Evolutionary conservation across 2,797 vertebrate species (phyloP).

Genomic region (Gambusia yucatana): DNA sequence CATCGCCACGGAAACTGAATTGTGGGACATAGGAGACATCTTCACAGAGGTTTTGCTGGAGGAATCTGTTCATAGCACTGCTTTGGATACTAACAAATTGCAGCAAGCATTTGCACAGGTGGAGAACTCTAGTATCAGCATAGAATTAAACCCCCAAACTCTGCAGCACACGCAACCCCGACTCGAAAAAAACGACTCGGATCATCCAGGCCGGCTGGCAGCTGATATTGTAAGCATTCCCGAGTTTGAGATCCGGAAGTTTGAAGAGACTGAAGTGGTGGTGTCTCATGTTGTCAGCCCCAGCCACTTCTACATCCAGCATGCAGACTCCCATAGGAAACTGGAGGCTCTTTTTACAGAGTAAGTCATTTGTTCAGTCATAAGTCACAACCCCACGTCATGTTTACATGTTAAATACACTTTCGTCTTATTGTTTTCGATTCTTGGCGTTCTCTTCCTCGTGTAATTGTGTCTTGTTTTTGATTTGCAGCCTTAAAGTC

Average conservation of each 20-base stretch:
- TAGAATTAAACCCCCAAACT: slow-evolving; percentile 4
- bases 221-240: slow-evolving; percentile 53
- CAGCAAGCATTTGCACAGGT: not conserved
- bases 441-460: slow-evolving; percentile 32
- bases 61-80: not conserved
- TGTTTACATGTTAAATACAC: slow-evolving; percentile 47
- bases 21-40: slow-evolving; percentile 80
- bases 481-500: slow-evolving; percentile 59
- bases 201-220: not conserved
- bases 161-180: slow-evolving; percentile 10
- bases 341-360: slow-evolving; percentile 61
- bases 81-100: slow-evolving; percentile 10
- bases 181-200: not conserved
- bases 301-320: slow-evolving; percentile 78
- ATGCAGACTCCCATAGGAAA: slow-evolving; percentile 50
- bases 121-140: slow-evolving; percentile 13
- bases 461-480: slow-evolving; percentile 24
- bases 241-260: slow-evolving; percentile 70
- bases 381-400: slow-evolving; percentile 21
- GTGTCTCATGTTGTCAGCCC: slow-evolving; percentile 76
- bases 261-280: slow-evolving; percentile 77
- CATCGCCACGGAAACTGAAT: slow-evolving; percentile 76
- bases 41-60: slow-evolving; percentile 35
- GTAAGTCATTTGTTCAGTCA: slow-evolving; percentile 51
- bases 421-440: slow-evolving; percentile 5